Evolutionary conservation across 2,113 vertebrate genomes (phyloP).

Genomic region (Zosterops pallidus): DNA sequence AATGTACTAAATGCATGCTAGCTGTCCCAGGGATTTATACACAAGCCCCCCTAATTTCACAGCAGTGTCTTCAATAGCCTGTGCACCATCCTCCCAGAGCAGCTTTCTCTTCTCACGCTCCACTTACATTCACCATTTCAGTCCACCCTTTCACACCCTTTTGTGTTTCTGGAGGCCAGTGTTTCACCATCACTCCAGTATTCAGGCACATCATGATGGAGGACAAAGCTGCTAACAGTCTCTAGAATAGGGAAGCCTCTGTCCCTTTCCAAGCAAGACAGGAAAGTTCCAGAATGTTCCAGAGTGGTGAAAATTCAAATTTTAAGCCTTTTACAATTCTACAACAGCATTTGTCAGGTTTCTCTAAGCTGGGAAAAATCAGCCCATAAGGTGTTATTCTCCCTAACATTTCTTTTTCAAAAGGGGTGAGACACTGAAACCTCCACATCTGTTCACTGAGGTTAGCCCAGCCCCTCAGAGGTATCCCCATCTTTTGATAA

Average conservation of each 20-base stretch:
- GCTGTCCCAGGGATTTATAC: neutral
- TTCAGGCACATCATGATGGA: neutral
- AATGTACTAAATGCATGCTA: neutral
- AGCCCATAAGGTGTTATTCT: neutral
- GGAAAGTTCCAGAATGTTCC: neutral
- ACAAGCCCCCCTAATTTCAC: neutral
- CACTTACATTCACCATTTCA: neutral
- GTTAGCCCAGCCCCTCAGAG: neutral
- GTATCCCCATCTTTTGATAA: neutral
- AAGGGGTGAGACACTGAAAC: neutral
- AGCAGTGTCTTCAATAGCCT: neutral
- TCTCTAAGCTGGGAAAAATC: neutral
- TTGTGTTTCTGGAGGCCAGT: neutral
- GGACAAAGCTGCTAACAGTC: neutral
- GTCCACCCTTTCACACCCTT: neutral
- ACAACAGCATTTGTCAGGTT: neutral
- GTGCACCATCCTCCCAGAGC: neutral
- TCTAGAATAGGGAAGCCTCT: neutral
- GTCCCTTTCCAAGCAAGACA: neutral
- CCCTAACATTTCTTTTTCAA: neutral
- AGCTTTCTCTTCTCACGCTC: rapidly evolving
- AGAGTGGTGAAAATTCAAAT: neutral
- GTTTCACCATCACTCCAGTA: neutral
- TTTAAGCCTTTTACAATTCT: neutral
- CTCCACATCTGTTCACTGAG: neutral